phyloP scores from a whole-genome alignment of 2,113 vertebrate genomes.

The Dromaius novaehollandiae region DNA sequence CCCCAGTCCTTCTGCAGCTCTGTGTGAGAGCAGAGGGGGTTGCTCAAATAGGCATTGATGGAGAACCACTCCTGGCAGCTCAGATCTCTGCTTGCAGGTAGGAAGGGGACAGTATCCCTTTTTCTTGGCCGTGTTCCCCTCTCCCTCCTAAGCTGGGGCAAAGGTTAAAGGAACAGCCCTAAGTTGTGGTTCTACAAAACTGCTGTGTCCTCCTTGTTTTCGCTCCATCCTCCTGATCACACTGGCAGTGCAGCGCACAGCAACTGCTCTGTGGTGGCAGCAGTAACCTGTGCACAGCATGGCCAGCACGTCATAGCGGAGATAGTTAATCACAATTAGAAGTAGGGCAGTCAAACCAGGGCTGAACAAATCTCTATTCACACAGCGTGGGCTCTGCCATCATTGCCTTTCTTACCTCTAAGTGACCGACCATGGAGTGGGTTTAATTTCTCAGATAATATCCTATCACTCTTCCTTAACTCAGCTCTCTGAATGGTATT shows the following conservation, averaged over 20 bases:
- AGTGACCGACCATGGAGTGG: background rate
- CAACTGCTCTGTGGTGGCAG: background rate
- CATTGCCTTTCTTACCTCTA: background rate
- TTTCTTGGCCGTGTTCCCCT: background rate
- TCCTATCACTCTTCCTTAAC: background rate
- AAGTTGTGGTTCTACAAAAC: background rate
- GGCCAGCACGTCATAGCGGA: background rate
- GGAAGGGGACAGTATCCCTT: background rate
- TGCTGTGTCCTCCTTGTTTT: background rate
- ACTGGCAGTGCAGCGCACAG: background rate
- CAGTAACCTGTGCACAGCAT: background rate
- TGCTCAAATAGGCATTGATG: background rate
- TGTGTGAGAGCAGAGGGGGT: background rate
- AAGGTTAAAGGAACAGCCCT: background rate
- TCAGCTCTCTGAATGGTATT: background rate
- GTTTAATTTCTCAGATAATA: background rate
- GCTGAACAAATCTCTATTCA: background rate
- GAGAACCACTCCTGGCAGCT: background rate
- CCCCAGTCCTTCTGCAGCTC: background rate
- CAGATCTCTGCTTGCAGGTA: background rate
- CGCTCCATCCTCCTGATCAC: background rate
- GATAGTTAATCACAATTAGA: background rate
- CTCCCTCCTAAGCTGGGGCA: background rate
- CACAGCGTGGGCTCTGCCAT: background rate
- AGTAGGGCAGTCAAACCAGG: background rate